Conservation (phyloP, 2,888 invertebrate species). For the Drosophila yooni region DNA sequence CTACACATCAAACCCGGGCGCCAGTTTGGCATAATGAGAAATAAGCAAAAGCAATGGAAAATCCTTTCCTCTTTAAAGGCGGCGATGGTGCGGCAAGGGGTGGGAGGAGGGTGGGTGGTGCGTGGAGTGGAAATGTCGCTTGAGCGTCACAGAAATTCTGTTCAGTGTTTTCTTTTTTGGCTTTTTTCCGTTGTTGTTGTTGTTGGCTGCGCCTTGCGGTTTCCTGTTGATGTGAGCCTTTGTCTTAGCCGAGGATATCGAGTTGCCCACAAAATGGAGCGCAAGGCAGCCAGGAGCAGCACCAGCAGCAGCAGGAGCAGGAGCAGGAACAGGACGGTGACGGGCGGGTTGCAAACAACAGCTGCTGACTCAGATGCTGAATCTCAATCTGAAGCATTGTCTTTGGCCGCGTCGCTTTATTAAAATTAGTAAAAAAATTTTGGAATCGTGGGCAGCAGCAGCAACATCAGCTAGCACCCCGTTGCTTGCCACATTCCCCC, state of each 20-base stretch:
- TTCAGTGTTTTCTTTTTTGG: not conserved
- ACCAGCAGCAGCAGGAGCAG: slow-evolving; percentile 2
- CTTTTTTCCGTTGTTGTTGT: slow-evolving; percentile 29
- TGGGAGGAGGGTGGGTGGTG: fast-evolving
- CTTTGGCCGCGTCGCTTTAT: slow-evolving; percentile 65
- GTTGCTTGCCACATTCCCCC: slow-evolving; percentile 2
- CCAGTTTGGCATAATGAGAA: slow-evolving; percentile 68
- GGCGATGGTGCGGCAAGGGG: not conserved
- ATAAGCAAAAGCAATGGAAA: slow-evolving; percentile 53
- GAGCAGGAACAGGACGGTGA: no score
- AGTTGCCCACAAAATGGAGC: slow-evolving; percentile 53
- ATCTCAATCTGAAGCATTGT: slow-evolving; percentile 53
- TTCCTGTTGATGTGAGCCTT: slow-evolving; percentile 78
- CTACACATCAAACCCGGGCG: slow-evolving; percentile 21
- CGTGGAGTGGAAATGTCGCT: slow-evolving; percentile 52
- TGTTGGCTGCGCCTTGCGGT: slow-evolving; percentile 63
- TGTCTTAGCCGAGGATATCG: slow-evolving; percentile 74
- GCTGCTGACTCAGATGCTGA: slow-evolving; percentile 28
- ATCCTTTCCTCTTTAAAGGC: slow-evolving; percentile 1
- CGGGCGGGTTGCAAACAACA: not conserved
- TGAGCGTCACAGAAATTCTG: slow-evolving; percentile 42
- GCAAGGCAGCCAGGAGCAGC: slow-evolving; percentile 14
- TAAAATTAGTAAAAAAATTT: slow-evolving; percentile 83
- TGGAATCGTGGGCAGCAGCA: not conserved
- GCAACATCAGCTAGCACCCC: slow-evolving; percentile 7